A percentile compares a stretch with the other conserved stretches of the same genome.
These are phyloP conservation scores for Chionoecetes opilio DNA, from an alignment of 1,140 invertebrate species.

Conservation along the genomic window DNA sequence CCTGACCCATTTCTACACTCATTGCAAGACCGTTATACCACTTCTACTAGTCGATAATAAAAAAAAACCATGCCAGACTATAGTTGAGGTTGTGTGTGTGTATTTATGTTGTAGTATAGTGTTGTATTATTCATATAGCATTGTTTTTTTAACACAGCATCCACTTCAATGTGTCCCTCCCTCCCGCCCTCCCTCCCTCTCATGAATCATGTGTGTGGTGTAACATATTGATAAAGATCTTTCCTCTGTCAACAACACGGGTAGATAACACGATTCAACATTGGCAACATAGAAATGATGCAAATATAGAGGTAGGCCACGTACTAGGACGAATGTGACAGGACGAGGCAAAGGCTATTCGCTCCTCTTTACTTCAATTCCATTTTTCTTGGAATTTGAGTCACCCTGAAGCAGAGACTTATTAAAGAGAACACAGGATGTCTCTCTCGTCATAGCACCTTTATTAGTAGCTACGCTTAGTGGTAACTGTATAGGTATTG, in stretches of 20 bases:
- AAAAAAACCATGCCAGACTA: no score
- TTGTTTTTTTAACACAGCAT: no score
- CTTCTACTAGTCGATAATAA: no score
- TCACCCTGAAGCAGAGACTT: neutral
- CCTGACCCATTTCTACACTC: no score
- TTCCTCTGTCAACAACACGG: neutral
- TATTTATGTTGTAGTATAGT: no score
- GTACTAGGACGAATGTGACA: no score
- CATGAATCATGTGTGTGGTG: constrained; percentile 41
- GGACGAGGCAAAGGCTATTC: no score
- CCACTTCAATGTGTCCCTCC: neutral
- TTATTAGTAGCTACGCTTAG: neutral
- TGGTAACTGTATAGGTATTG: neutral
- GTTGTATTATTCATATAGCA: no score
- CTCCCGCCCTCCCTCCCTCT: no score
- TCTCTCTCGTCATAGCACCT: neutral
- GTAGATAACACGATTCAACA: neutral
- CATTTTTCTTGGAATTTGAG: neutral
- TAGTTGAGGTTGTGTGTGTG: no score
- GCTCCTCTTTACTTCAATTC: neutral
- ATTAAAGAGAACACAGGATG: neutral
- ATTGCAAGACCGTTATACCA: no score
- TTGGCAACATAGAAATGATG: neutral
- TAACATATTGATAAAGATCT: neutral
- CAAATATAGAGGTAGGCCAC: no score